These are phyloP conservation scores for Dryadula phaetusa DNA, from an alignment of 2,888 invertebrate species.

Conservation along the genomic window DNA sequence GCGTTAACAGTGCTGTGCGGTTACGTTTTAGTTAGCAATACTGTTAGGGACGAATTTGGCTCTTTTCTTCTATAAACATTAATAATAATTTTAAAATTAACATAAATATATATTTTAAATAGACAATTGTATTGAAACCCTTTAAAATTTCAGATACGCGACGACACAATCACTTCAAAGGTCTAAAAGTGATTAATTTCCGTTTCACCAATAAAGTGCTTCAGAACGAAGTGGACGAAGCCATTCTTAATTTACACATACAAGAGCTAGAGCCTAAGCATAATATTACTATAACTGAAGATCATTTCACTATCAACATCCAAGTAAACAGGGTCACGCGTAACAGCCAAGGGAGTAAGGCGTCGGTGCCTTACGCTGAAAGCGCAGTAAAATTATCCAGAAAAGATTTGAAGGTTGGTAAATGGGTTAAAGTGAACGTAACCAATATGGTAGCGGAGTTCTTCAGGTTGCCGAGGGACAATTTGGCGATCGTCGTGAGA, in stretches of 20 bases:
- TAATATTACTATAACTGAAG: conserved; percentile 67
- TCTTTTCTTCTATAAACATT: conserved; percentile 6
- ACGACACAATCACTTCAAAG: conserved; percentile 87
- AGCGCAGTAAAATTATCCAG: conserved; percentile 78
- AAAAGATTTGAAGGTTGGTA: conserved; percentile 81
- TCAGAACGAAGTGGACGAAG: conserved; percentile 87
- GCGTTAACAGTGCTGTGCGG: not conserved
- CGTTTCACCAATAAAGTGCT: conserved; percentile 88
- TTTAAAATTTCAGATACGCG: conserved; percentile 84
- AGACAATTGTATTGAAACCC: not conserved
- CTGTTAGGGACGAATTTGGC: conserved; percentile 34
- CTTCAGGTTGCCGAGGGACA: conserved; percentile 89
- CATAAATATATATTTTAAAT: not conserved
- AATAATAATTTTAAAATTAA: not conserved
- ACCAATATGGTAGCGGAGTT: conserved; percentile 90
- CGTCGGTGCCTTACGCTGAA: conserved; percentile 69
- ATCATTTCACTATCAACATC: conserved; percentile 67
- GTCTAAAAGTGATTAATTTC: conserved; percentile 88
- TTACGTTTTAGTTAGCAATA: not conserved
- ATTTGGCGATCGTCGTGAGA: conserved; percentile 91
- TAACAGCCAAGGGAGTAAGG: conserved; percentile 71
- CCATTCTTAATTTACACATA: conserved; percentile 88
- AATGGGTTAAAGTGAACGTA: conserved; percentile 90
- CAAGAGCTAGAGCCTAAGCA: conserved; percentile 73
- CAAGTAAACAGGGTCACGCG: conserved; percentile 75